Percentiles rank a stretch among this genome's conserved stretches.
phyloP scores from a whole-genome alignment of 2,113 vertebrate genomes.

The Scartelaos histophorus region DNA sequence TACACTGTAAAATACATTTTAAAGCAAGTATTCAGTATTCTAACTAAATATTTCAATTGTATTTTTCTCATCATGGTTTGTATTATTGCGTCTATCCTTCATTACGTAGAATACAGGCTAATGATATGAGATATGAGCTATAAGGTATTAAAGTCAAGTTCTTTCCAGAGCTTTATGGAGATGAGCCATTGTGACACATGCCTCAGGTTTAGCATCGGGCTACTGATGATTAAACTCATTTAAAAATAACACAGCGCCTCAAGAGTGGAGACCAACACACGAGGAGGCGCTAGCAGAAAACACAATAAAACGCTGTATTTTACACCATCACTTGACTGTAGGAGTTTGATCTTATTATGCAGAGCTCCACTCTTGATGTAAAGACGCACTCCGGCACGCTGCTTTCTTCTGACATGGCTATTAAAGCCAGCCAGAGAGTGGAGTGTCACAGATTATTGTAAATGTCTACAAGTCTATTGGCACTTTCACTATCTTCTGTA shows the following conservation, averaged over 20 bases:
- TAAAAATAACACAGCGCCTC: conserved; percentile 45
- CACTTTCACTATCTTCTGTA: conserved; percentile 27
- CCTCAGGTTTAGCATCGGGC: conserved; percentile 38
- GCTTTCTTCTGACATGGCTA: conserved; percentile 40
- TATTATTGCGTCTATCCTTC: conserved; percentile 4
- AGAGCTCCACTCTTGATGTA: conserved; percentile 37
- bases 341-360: conserved; percentile 26
- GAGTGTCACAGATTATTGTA: conserved; percentile 18
- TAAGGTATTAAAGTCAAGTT: conserved; percentile 43
- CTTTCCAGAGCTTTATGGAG: conserved; percentile 43
- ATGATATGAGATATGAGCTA: conserved; percentile 23
- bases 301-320: conserved; percentile 24
- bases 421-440: conserved; percentile 37
- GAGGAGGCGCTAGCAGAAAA: conserved; percentile 34
- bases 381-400: not conserved
- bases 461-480: conserved; percentile 14
- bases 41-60: no score
- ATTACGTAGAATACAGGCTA: conserved; percentile 21
- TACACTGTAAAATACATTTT: no score
- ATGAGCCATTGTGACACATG: conserved; percentile 49
- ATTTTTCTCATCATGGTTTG: no score
- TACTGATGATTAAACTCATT: conserved; percentile 53
- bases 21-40: no score
- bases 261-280: conserved; percentile 7
- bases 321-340: conserved; percentile 15